These are phyloP conservation scores for Drosophila teissieri DNA, from an alignment of 1,140 invertebrate genomes.

Conservation along the genomic window DNA sequence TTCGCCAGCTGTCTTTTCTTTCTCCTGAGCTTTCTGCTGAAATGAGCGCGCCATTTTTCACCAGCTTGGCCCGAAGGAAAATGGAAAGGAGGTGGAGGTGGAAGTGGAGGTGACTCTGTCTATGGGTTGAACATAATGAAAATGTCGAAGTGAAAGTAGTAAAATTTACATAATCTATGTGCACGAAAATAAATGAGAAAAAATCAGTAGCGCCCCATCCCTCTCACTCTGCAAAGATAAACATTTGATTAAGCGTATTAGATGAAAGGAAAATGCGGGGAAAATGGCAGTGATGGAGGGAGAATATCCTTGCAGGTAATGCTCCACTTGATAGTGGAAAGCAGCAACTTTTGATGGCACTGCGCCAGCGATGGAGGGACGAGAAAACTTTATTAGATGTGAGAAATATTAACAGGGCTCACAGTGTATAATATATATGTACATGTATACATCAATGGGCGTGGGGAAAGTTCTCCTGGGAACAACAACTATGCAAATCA, in stretches of 20 bases:
- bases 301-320: constrained; percentile 43
- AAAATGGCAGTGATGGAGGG: constrained; percentile 9
- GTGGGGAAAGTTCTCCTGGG: constrained; percentile 25
- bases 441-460: constrained; percentile 11
- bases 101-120: constrained; percentile 41
- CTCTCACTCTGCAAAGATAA: constrained; percentile 59
- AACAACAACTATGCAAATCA: constrained; percentile 36
- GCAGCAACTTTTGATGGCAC: constrained; percentile 56
- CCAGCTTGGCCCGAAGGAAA: constrained; percentile 18
- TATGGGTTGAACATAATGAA: constrained; percentile 68
- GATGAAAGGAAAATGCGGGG: constrained; percentile 20
- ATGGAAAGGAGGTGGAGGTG: constrained; percentile 24
- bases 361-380: constrained; percentile 27
- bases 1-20: constrained; percentile 10
- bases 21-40: constrained; percentile 28
- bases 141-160: constrained; percentile 83
- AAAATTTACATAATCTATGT: constrained; percentile 83
- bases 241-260: constrained; percentile 81
- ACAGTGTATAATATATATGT: constrained; percentile 17
- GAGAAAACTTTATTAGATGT: constrained; percentile 71
- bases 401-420: constrained; percentile 70
- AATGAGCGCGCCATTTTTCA: constrained; percentile 76
- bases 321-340: constrained; percentile 43
- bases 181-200: constrained; percentile 81
- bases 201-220: constrained; percentile 46